These are phyloP conservation scores for Kryptolebias ocellatus DNA, from an alignment of 2,797 vertebrate species.

Conservation along the genomic window DNA sequence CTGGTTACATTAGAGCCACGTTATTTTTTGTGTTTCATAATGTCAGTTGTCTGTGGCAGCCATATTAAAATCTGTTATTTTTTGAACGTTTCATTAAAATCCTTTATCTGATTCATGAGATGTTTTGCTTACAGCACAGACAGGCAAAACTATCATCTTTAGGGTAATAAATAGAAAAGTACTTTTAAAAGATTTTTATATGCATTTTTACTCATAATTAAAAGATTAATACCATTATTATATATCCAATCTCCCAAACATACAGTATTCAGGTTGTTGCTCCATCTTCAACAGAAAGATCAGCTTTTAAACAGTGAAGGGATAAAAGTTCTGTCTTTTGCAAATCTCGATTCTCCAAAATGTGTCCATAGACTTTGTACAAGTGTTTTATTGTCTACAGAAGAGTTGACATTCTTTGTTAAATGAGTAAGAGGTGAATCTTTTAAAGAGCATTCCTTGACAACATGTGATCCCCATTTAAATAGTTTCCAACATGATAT, in stretches of 20 bases:
- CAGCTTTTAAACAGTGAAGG: constrained; percentile 40
- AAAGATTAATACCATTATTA: too few relatives aligned
- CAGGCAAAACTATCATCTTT: too few relatives aligned
- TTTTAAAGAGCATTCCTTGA: constrained; percentile 67
- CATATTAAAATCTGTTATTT: too few relatives aligned
- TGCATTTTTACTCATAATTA: too few relatives aligned
- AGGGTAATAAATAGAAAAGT: too few relatives aligned
- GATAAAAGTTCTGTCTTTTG: constrained; percentile 30
- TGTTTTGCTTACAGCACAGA: too few relatives aligned
- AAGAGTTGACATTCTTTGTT: constrained; percentile 76
- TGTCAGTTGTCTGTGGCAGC: too few relatives aligned
- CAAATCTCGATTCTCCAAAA: constrained; percentile 39
- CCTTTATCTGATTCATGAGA: too few relatives aligned
- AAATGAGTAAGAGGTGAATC: constrained; percentile 80
- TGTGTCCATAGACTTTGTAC: constrained; percentile 63
- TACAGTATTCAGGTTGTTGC: not conserved
- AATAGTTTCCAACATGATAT: constrained; percentile 87
- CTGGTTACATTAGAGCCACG: too few relatives aligned
- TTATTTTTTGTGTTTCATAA: too few relatives aligned
- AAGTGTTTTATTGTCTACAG: constrained; percentile 73
- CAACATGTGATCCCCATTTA: constrained; percentile 84
- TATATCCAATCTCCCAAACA: not conserved
- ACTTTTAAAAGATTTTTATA: too few relatives aligned
- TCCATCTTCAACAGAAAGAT: constrained; percentile 25
- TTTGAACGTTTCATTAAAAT: too few relatives aligned